Conservation (phyloP, 2,888 invertebrate species). For the Nemotelus nigrinus region DNA sequence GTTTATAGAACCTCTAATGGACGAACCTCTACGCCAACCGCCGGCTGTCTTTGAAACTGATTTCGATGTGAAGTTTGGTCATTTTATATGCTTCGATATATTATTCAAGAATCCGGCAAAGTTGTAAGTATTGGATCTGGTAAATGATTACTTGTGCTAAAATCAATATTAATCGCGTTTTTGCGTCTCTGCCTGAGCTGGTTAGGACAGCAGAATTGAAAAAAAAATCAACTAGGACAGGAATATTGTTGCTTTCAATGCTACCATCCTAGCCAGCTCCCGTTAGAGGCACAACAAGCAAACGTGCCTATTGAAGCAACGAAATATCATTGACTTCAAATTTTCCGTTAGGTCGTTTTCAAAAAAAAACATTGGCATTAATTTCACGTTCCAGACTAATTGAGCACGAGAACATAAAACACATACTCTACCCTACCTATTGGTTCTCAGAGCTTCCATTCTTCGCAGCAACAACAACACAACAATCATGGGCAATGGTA, state of each 20-base stretch:
- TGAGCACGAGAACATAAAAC: conserved; percentile 55
- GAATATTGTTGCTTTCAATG: no score
- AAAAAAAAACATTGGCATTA: no score
- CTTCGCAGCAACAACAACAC: conserved; percentile 74
- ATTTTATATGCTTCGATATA: conserved; percentile 86
- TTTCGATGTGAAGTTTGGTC: conserved; percentile 82
- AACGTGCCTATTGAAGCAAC: no score
- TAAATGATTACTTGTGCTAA: no score
- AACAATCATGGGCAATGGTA: conserved; percentile 75
- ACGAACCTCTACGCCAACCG: conserved; percentile 68
- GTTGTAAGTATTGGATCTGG: conserved; percentile 59
- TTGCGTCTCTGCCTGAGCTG: no score
- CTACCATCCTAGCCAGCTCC: no score
- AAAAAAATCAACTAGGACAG: no score
- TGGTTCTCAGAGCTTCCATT: conserved; percentile 88
- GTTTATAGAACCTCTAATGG: conserved; percentile 66
- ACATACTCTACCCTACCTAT: conserved; percentile 70
- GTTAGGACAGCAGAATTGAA: no score
- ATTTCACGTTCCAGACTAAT: conserved; percentile 14
- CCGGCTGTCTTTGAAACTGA: conserved; percentile 75
- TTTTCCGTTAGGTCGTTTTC: no score
- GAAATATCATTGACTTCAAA: no score
- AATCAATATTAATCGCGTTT: no score
- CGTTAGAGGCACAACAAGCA: no score
- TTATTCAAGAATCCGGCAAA: conserved; percentile 77